These are phyloP conservation scores for Rhinichthys klamathensis DNA, from an alignment of 2,113 vertebrate species.

Conservation along the genomic window DNA sequence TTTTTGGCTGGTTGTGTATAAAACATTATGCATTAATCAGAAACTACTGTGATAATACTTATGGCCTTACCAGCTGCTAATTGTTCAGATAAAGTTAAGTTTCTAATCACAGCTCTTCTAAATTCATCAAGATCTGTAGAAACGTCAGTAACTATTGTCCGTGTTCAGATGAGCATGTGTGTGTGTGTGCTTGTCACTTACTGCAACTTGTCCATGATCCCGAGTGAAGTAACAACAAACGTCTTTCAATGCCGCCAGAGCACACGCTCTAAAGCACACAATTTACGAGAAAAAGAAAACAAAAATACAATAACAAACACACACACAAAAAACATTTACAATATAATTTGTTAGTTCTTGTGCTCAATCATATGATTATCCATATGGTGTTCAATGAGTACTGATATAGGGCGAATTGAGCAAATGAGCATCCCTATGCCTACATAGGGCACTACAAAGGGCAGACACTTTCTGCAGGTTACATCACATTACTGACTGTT, in stretches of 20 bases:
- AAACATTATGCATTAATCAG: not conserved
- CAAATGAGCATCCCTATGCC: too few species aligned
- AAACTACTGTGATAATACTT: not conserved
- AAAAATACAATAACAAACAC: not conserved
- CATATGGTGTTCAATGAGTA: too few species aligned
- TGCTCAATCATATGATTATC: not conserved
- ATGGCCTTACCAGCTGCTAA: not conserved
- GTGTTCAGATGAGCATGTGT: not conserved
- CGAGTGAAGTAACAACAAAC: constrained; percentile 80
- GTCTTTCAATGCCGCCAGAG: constrained; percentile 82
- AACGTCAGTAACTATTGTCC: not conserved
- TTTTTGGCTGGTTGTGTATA: not conserved
- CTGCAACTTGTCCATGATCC: constrained; percentile 84
- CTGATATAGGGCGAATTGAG: too few species aligned
- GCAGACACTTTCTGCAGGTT: too few species aligned
- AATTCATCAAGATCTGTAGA: not conserved
- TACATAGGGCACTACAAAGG: too few species aligned
- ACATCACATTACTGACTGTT: too few species aligned
- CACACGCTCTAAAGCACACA: constrained; percentile 79
- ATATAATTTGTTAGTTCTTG: not conserved
- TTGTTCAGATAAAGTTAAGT: not conserved
- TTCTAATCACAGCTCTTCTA: not conserved
- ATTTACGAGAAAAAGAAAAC: not conserved
- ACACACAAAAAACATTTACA: not conserved
- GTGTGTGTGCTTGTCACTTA: constrained; percentile 66